Percentiles rank a stretch among this genome's conserved stretches.
Evolutionary conservation across 2,888 invertebrate species (phyloP).

Genomic region (Drosophila koepferae): DNA sequence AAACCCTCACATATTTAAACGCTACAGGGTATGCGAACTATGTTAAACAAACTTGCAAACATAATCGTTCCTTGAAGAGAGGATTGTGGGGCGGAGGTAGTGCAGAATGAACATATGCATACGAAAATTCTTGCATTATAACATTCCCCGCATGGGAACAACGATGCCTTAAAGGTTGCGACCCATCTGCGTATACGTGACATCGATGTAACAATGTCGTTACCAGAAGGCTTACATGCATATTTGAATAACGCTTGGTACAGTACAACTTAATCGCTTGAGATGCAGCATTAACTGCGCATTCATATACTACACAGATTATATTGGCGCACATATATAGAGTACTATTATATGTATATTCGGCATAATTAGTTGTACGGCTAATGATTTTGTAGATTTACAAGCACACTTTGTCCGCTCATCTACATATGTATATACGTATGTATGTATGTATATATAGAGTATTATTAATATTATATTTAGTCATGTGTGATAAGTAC

Average conservation of each 20-base stretch:
- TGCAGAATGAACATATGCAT: slow-evolving; percentile 16
- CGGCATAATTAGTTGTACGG: not conserved
- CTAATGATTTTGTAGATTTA: slow-evolving; percentile 4
- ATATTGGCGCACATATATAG: not conserved
- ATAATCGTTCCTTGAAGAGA: slow-evolving; percentile 14
- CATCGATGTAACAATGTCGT: not conserved
- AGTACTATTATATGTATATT: not conserved
- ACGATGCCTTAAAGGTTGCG: slow-evolving; percentile 15
- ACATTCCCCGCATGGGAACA: not conserved
- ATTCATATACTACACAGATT: not conserved
- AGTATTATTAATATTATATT: too few relatives aligned
- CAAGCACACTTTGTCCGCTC: not conserved
- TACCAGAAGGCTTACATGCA: slow-evolving; percentile 2
- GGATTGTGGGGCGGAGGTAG: not conserved
- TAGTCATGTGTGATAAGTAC: slow-evolving; percentile 30
- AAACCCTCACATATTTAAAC: not conserved
- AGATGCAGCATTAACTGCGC: not conserved
- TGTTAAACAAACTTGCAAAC: slow-evolving; percentile 43
- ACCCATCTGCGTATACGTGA: slow-evolving; percentile 3
- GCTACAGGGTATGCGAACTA: slow-evolving; percentile 7
- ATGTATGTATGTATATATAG: too few relatives aligned
- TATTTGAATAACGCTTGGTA: not conserved
- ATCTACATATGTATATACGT: not conserved
- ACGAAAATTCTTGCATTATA: slow-evolving; percentile 27
- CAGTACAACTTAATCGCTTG: not conserved